Conservation (phyloP, 1,140 invertebrate species). For the Dufourea novaeangliae region DNA sequence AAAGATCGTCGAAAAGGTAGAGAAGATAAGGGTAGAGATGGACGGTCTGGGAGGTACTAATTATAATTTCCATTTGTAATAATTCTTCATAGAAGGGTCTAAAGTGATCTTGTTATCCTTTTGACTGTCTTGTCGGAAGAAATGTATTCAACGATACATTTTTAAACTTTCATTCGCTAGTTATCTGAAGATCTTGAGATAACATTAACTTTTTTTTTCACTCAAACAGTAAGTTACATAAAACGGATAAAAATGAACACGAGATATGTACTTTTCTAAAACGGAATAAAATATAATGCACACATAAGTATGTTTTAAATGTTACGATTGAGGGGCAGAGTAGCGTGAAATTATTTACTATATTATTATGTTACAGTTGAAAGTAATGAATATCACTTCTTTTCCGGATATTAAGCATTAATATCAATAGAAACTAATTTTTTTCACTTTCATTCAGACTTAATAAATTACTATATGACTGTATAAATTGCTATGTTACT, state of each 20-base stretch:
- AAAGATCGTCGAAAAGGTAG: constrained; percentile 71
- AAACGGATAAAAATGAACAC: not conserved
- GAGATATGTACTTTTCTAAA: not conserved
- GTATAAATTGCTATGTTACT: constrained; percentile 8
- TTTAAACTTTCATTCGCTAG: constrained; percentile 22
- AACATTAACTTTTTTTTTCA: constrained; percentile 15
- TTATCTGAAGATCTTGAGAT: not conserved
- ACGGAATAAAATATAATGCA: constrained; percentile 13
- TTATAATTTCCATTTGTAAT: constrained; percentile 41
- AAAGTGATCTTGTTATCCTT: constrained; percentile 20
- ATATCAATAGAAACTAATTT: constrained; percentile 9
- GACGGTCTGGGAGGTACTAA: constrained; percentile 81
- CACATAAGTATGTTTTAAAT: not conserved
- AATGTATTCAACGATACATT: constrained; percentile 1
- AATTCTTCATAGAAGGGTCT: constrained; percentile 28
- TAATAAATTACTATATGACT: constrained; percentile 15
- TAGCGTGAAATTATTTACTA: not conserved
- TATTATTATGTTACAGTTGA: constrained; percentile 14
- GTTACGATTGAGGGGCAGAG: not conserved
- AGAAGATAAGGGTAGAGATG: constrained; percentile 79
- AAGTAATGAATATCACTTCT: not conserved
- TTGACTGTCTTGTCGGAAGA: constrained; percentile 6
- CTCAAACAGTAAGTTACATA: constrained; percentile 2
- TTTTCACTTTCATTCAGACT: constrained; percentile 18
- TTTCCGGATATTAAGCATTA: not conserved